Conservation (phyloP, 1,140 invertebrate species). For the Pseudoatta argentina region DNA sequence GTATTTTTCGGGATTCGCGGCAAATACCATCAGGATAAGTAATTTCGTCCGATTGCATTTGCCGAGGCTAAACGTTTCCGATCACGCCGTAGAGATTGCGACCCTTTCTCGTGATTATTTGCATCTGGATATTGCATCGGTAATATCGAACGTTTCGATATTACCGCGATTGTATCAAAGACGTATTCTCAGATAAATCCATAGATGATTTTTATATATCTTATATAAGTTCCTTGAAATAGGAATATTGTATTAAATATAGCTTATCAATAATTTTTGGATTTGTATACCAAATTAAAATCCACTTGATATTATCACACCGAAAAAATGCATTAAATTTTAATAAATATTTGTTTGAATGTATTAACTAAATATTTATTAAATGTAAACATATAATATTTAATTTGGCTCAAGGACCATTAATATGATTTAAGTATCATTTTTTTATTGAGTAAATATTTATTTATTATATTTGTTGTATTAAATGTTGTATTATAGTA, state of each 20-base stretch:
- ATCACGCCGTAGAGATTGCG: not conserved
- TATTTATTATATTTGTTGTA: no score
- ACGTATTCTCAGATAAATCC: not conserved
- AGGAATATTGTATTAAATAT: not conserved
- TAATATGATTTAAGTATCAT: no score
- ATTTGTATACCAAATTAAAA: not conserved
- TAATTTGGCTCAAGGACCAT: no score
- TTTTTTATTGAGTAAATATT: no score
- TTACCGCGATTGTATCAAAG: not conserved
- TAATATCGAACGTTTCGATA: not conserved
- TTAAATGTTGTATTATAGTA: no score
- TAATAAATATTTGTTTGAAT: no score
- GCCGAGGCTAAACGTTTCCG: constrained; percentile 26
- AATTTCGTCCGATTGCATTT: constrained; percentile 46
- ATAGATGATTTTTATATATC: not conserved
- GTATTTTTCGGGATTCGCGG: constrained; percentile 38
- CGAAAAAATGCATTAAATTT: no score
- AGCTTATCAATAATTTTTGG: not conserved
- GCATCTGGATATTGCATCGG: not conserved
- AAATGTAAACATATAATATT: no score
- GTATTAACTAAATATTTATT: no score
- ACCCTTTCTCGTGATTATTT: not conserved
- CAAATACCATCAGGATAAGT: constrained; percentile 28
- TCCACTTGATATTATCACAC: not conserved
- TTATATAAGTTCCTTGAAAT: not conserved